Conservation (phyloP, 2,113 vertebrate genomes). For the Bothrops jararaca region DNA sequence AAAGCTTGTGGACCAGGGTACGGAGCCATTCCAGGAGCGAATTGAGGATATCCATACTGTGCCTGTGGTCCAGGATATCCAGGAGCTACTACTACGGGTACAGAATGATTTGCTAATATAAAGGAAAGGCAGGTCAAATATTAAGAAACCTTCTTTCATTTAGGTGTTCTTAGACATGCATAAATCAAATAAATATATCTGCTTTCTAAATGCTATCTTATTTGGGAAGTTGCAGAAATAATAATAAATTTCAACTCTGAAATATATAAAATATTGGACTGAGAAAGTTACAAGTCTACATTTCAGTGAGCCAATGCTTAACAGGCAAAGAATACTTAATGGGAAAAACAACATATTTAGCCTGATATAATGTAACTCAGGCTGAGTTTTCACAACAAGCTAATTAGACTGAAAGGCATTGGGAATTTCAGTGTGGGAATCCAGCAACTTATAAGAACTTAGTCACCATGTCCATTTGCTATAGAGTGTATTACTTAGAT, state of each 20-base stretch:
- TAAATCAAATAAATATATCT: neutral
- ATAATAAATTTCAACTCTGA: neutral
- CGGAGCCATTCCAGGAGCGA: conserved; percentile 11
- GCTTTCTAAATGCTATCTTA: neutral
- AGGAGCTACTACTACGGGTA: neutral
- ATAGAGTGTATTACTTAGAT: neutral
- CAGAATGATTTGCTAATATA: conserved; percentile 20
- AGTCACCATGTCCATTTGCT: neutral
- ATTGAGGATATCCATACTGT: conserved; percentile 34
- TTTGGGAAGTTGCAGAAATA: neutral
- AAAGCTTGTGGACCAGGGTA: conserved; percentile 17
- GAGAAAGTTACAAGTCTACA: neutral
- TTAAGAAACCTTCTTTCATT: neutral
- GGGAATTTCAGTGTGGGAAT: neutral
- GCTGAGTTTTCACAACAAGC: neutral
- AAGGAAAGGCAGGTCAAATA: neutral
- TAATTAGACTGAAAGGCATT: neutral
- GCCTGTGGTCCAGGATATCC: conserved; percentile 12
- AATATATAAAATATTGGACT: neutral
- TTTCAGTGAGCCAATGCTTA: neutral
- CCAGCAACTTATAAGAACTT: neutral
- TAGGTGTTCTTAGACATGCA: neutral
- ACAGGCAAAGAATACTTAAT: neutral
- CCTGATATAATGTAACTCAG: neutral
- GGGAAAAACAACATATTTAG: neutral